phyloP scores from a whole-genome alignment of 1,140 invertebrate species.

The Oreohelix idahoensis region DNA sequence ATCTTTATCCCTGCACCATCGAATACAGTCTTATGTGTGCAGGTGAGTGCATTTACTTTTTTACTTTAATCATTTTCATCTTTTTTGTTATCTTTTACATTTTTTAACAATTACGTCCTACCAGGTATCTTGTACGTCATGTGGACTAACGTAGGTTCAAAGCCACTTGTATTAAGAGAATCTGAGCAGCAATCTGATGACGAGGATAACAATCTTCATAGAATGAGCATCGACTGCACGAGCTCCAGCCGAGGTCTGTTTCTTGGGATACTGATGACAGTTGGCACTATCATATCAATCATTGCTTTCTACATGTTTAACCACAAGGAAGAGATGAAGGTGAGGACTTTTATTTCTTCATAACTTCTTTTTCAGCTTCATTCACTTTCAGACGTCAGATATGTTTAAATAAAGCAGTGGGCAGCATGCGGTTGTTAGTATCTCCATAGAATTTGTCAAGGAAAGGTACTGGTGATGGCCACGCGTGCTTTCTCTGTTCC shows the following conservation, averaged over 20 bases:
- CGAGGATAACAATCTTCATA: conserved; percentile 24
- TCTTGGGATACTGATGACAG: conserved; percentile 87
- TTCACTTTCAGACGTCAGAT: too few relatives aligned
- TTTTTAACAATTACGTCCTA: neutral
- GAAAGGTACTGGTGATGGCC: too few relatives aligned
- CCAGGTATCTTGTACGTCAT: conserved; percentile 59
- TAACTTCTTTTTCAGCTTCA: too few relatives aligned
- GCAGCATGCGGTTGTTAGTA: too few relatives aligned
- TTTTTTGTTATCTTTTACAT: too few relatives aligned
- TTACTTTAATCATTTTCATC: too few relatives aligned
- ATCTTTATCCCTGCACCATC: conserved; percentile 95
- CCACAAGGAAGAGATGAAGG: conserved; percentile 1
- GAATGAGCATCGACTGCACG: conserved; percentile 78
- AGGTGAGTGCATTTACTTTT: conserved; percentile 77
- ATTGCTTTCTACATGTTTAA: conserved; percentile 33
- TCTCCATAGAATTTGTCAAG: too few relatives aligned
- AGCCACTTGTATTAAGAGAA: neutral
- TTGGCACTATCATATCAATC: conserved; percentile 78
- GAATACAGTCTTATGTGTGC: conserved; percentile 94
- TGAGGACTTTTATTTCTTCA: neutral
- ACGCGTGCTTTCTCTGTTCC: too few relatives aligned
- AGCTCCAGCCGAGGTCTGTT: conserved; percentile 91
- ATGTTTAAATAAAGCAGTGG: too few relatives aligned
- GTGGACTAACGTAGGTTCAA: conserved; percentile 58
- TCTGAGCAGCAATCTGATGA: neutral